Evolutionary conservation across 1,140 invertebrate species (phyloP).

Genomic region (Neodiprion pinetum): DNA sequence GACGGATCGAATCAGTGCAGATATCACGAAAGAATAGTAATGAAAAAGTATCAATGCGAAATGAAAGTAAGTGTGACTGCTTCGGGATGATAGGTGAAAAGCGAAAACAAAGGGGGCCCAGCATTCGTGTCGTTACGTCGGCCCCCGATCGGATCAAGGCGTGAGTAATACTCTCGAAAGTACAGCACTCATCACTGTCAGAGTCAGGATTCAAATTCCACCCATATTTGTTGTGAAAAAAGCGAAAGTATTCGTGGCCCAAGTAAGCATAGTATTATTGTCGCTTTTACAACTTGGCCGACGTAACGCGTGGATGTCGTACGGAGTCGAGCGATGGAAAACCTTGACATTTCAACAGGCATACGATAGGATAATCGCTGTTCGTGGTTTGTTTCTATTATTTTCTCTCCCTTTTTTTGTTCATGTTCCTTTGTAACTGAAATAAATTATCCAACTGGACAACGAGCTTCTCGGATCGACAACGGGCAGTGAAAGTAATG

Average conservation of each 20-base stretch:
- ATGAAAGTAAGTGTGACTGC: too few species aligned
- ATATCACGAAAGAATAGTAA: too few species aligned
- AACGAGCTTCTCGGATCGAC: constrained; percentile 30
- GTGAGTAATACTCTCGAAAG: constrained; percentile 3
- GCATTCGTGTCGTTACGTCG: too few species aligned
- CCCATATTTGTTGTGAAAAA: not conserved
- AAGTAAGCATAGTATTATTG: not conserved
- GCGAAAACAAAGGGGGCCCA: too few species aligned
- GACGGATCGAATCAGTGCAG: too few species aligned
- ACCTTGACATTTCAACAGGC: not conserved
- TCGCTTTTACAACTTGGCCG: not conserved
- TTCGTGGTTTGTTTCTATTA: too few species aligned
- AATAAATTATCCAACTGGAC: constrained; percentile 10
- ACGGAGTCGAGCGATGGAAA: constrained; percentile 22
- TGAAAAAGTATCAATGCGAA: too few species aligned
- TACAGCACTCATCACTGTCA: constrained; percentile 9
- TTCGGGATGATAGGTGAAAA: too few species aligned
- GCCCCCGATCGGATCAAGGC: not conserved
- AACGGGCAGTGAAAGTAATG: constrained; percentile 47
- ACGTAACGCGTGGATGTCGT: constrained; percentile 17
- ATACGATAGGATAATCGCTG: not conserved
- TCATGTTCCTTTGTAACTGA: not conserved
- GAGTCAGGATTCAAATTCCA: constrained; percentile 8
- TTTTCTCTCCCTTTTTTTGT: too few species aligned
- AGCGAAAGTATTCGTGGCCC: not conserved